A percentile compares a stretch with the other conserved stretches of the same genome.
Evolutionary conservation across 1,140 invertebrate species (phyloP).

Genomic region (Trichoplusia ni): DNA sequence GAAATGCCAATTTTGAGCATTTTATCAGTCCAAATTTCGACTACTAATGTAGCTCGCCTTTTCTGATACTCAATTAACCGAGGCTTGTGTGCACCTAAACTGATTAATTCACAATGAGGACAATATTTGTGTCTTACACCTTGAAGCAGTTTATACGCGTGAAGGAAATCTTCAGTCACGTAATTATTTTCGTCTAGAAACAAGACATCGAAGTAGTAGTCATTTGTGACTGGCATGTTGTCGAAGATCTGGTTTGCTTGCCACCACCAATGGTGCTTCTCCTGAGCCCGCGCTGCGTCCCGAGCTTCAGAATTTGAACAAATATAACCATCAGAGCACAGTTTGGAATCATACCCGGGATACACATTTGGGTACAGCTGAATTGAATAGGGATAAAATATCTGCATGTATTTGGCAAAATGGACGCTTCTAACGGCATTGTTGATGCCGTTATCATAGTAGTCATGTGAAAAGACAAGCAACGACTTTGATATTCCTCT

Average conservation of each 20-base stretch:
- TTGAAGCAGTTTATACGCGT: conserved; percentile 38
- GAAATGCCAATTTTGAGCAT: conserved; percentile 38
- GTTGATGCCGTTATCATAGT: conserved; percentile 42
- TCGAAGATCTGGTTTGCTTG: conserved; percentile 48
- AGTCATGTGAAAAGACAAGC: conserved; percentile 50
- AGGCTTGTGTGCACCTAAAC: conserved; percentile 37
- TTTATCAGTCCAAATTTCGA: conserved; percentile 35
- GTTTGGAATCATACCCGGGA: conserved; percentile 40
- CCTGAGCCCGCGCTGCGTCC: conserved; percentile 38
- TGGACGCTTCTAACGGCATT: conserved; percentile 30
- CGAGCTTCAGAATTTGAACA: conserved; percentile 36
- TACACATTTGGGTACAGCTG: conserved; percentile 47
- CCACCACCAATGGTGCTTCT: conserved; percentile 61
- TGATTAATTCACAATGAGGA: conserved; percentile 42
- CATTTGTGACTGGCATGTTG: conserved; percentile 31
- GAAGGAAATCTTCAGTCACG: conserved; percentile 45
- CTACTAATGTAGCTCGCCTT: conserved; percentile 5
- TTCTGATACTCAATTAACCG: conserved; percentile 28
- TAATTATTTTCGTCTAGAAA: conserved; percentile 52
- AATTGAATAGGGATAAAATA: conserved; percentile 49
- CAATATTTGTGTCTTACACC: conserved; percentile 16
- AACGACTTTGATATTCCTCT: conserved; percentile 40
- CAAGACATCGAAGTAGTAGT: conserved; percentile 37
- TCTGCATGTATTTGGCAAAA: conserved; percentile 48
- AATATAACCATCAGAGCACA: conserved; percentile 29